Percentiles rank a stretch among this genome's conserved stretches.
Conservation (phyloP, 2,888 invertebrate species). For the Lordiphosa fenestrarum region DNA sequence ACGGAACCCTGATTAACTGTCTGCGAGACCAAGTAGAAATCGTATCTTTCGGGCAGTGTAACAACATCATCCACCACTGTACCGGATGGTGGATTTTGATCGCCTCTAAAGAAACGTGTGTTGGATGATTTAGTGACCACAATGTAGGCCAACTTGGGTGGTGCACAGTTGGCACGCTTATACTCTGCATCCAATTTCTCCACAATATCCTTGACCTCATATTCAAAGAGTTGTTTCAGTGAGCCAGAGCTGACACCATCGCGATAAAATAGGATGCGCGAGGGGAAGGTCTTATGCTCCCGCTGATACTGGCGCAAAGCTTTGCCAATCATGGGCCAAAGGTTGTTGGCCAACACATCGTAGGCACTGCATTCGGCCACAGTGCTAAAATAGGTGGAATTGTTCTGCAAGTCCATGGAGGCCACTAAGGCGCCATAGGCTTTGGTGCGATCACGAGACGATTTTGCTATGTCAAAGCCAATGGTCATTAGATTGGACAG, state of each 20-base stretch:
- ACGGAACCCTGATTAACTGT: constrained; percentile 94
- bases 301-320: constrained; percentile 75
- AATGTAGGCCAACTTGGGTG: constrained; percentile 86
- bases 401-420: constrained; percentile 82
- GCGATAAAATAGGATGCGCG: constrained; percentile 90
- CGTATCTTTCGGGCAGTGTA: constrained; percentile 90
- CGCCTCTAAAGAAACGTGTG: constrained; percentile 84
- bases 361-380: constrained; percentile 87
- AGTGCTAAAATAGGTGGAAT: constrained; percentile 87
- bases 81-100: constrained; percentile 89
- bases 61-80: constrained; percentile 93
- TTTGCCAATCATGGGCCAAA: constrained; percentile 84
- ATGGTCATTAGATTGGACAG: constrained; percentile 87
- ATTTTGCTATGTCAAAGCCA: constrained; percentile 94
- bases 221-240: constrained; percentile 87
- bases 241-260: constrained; percentile 98
- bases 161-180: constrained; percentile 77
- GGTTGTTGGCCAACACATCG: constrained; percentile 88
- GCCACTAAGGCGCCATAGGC: constrained; percentile 91
- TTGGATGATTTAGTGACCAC: constrained; percentile 95
- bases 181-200: constrained; percentile 83
- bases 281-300: constrained; percentile 82
- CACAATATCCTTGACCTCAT: constrained; percentile 86
- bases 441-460: constrained; percentile 85
- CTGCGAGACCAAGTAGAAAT: constrained; percentile 95